phyloP scores from a whole-genome alignment of 2,888 invertebrate genomes.

The Lysandra coridon region DNA sequence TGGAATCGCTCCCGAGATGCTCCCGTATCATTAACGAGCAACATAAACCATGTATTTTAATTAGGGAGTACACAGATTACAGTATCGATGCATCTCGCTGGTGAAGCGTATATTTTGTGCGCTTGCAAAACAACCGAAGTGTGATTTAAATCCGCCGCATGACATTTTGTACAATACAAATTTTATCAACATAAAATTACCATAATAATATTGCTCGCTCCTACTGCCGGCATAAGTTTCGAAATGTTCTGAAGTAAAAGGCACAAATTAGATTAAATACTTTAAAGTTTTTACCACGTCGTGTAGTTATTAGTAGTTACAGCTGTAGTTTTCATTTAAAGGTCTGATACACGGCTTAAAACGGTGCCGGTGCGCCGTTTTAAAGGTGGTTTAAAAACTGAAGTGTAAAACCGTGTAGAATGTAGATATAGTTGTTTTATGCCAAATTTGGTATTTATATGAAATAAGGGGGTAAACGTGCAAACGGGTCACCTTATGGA shows the following conservation, averaged over 20 bases:
- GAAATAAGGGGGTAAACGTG: too few relatives aligned
- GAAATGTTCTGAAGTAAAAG: not conserved
- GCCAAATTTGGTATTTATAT: too few relatives aligned
- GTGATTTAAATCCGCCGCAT: not conserved
- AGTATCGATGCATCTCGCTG: constrained; percentile 6
- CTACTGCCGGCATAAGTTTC: not conserved
- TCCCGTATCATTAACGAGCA: constrained; percentile 29
- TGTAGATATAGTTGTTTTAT: too few relatives aligned
- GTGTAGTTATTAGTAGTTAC: too few relatives aligned
- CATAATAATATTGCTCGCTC: not conserved
- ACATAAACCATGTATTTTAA: constrained; percentile 30
- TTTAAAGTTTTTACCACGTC: not conserved
- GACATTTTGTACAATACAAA: not conserved
- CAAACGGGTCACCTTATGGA: too few relatives aligned
- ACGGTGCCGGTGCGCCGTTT: too few relatives aligned
- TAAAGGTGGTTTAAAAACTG: too few relatives aligned
- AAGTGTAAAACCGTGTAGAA: too few relatives aligned
- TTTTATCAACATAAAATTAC: not conserved
- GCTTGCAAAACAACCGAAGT: not conserved
- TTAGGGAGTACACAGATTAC: constrained; percentile 28
- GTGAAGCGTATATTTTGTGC: constrained; percentile 14
- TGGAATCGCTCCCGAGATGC: constrained; percentile 46
- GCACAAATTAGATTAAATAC: not conserved
- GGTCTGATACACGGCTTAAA: too few relatives aligned
- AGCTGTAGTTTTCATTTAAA: too few relatives aligned